Evolutionary conservation across 2,797 vertebrate genomes (phyloP).

Genomic region (Alauda arvensis): DNA sequence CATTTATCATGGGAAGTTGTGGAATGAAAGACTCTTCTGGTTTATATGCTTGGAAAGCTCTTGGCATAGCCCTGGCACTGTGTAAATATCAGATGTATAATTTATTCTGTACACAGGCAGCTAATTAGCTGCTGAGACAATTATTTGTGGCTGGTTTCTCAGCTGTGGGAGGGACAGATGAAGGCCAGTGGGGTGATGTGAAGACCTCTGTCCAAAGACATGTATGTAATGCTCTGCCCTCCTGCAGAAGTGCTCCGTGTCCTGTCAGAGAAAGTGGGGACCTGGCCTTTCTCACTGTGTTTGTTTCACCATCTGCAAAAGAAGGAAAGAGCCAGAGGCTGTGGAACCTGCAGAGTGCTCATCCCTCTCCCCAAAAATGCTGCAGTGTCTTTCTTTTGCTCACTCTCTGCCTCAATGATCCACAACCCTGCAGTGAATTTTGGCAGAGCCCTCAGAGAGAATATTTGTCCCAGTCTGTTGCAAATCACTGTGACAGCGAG

Average conservation of each 20-base stretch:
- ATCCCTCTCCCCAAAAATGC: neutral
- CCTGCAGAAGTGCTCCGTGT: neutral
- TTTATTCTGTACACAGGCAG: neutral
- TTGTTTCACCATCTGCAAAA: neutral
- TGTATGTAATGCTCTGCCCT: rapidly evolving
- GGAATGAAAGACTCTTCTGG: neutral
- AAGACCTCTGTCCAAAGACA: neutral
- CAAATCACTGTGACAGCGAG: rapidly evolving
- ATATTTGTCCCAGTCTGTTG: neutral
- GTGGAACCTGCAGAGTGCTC: neutral
- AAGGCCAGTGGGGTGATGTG: neutral
- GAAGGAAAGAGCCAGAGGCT: neutral
- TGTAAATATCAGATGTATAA: conserved; percentile 7
- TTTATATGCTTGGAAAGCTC: neutral
- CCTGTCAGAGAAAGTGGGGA: rapidly evolving
- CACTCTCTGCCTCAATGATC: rapidly evolving
- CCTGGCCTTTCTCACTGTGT: neutral
- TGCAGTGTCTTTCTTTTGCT: neutral
- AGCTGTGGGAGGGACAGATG: neutral
- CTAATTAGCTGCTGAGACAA: neutral
- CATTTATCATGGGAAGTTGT: neutral
- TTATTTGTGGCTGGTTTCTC: neutral
- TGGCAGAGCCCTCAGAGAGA: neutral
- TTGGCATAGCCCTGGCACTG: neutral
- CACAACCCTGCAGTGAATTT: neutral